A percentile compares a stretch with the other conserved stretches of the same genome.
phyloP scores from a whole-genome alignment of 2,888 invertebrate species.

The Yponomeuta sedellus region DNA sequence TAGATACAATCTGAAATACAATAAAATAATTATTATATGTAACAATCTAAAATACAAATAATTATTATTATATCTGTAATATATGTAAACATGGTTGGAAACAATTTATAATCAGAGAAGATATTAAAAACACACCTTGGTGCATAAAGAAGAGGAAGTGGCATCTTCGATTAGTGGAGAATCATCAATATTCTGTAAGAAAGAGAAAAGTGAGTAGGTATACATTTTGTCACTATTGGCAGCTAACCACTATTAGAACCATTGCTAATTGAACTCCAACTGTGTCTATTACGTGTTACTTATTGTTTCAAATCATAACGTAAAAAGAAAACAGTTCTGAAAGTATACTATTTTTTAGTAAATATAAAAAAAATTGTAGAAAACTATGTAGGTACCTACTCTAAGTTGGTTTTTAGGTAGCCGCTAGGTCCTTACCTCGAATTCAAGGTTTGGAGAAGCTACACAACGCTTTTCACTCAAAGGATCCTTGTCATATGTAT shows the following conservation, averaged over 20 bases:
- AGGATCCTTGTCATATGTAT: slow-evolving; percentile 35
- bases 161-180: neutral
- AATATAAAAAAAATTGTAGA: too few relatives aligned
- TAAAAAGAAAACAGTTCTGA: too few relatives aligned
- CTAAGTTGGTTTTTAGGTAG: too few relatives aligned
- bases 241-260: too few relatives aligned
- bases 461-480: slow-evolving; percentile 22
- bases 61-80: too few relatives aligned
- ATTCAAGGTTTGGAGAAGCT: neutral
- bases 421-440: neutral
- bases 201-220: neutral
- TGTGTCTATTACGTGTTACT: too few relatives aligned
- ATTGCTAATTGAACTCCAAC: too few relatives aligned
- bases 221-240: too few relatives aligned
- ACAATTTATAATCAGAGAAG: neutral
- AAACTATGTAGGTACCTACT: too few relatives aligned
- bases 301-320: too few relatives aligned
- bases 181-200: neutral
- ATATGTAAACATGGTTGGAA: too few relatives aligned
- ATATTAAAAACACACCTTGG: neutral
- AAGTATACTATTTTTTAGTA: too few relatives aligned
- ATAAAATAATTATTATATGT: neutral
- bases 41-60: slow-evolving; percentile 22
- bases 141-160: neutral
- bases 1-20: slow-evolving; percentile 22